Conservation (phyloP, 1,140 invertebrate species). For the Dryas iulia region DNA sequence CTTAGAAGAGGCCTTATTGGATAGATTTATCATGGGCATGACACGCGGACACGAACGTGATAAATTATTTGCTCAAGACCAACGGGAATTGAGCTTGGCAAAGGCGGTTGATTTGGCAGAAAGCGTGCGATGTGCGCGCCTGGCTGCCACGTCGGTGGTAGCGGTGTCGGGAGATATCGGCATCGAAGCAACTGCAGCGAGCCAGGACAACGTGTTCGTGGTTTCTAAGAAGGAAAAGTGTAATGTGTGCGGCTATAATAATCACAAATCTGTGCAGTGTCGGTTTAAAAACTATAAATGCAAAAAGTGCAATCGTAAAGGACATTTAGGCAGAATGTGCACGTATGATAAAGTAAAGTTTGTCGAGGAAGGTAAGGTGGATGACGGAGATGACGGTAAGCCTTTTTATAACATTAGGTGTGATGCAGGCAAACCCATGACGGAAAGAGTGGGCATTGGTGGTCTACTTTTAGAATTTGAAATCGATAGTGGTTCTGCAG, state of each 20-base stretch:
- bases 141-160: no score
- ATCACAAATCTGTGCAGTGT: no score
- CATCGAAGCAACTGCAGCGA: no score
- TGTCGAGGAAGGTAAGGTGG: conserved; percentile 12
- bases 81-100: neutral
- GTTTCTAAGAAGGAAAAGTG: neutral
- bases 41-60: neutral
- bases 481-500: conserved; percentile 38
- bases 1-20: conserved; percentile 30
- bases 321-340: conserved; percentile 19
- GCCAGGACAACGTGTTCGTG: neutral
- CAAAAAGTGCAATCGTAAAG: conserved; percentile 17
- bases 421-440: conserved; percentile 23
- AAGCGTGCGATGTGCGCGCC: neutral
- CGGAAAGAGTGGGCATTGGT: conserved; percentile 13
- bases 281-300: conserved; percentile 21
- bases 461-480: conserved; percentile 30
- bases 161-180: no score
- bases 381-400: conserved; percentile 13
- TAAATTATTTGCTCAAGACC: neutral
- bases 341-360: conserved; percentile 9
- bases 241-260: conserved; percentile 20
- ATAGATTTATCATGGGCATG: no score
- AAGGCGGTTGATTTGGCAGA: neutral
- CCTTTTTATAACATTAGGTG: conserved; percentile 26